Evolutionary conservation across 2,888 invertebrate genomes (phyloP), one percentile per base, ranked within the genome.

Genomic region (Lymantria monacha): DNA sequence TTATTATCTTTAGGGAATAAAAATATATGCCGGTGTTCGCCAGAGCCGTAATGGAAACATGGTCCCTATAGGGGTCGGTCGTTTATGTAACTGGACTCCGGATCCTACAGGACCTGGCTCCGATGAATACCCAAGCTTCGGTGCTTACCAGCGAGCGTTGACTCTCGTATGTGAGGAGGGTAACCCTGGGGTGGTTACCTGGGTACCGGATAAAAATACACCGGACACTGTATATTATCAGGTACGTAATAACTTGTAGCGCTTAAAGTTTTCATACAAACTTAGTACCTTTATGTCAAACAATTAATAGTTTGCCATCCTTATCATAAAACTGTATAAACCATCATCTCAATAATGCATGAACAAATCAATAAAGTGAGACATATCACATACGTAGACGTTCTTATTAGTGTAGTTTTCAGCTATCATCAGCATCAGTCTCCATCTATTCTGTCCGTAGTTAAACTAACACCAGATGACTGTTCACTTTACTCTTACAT

Each of bases 141-240:
- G 97, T 0, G 97, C 97, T 7, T 98, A 96, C 81, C 98, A 98
- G 84, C 92, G 97, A 30, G 95, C 95, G 0, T 85, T 98, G 14
- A 95, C 95, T 13, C 92, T 98, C 1, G 94, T 95, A 66, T 98
- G 98, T 79, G 97, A 97, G 72, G 92, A 92, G 52, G 97, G 97
- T 3, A 95, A 95, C 69, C 97, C 97, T 0, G 97, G 97, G 9
- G 92, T 97, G 40, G 94, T 98, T 38, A 94, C 95, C 57, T 98
- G 97, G 97, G 96, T 95, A 0, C 98, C 98, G 0, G 97, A 97
- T 79, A 86, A 91, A 51, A 93, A 95, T 66, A 98, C 98, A 0
- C 98, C 98, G 0, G 96, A 98, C 78, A 95, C 96, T 8, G 97
- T 98, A 38, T 98, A 97, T 80, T 98, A 98, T 82, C 98, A 97